Base-by-base conservation (phyloP, 1,140 invertebrate species). In the Episyrphus balteatus region DNA sequence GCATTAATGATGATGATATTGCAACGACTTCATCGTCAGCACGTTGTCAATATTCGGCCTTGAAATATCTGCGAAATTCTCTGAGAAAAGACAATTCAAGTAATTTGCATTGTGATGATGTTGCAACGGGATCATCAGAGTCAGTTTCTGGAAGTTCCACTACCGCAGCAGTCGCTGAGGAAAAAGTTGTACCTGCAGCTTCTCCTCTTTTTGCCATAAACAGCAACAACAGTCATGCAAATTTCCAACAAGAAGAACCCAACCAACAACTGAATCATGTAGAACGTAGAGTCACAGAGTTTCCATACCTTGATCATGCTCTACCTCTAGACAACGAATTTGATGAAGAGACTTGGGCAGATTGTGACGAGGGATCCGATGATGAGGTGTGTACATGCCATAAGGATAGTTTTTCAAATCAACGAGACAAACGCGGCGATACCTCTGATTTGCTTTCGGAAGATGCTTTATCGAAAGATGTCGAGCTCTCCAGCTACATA, bases 381-480 rank as follows among this genome's bases (percentile, higher is more conserved):
- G 66, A 68, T 47, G 66, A 68, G 43, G 55, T 68, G 26, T 68
- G 66, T 34, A 68, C 66, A 11, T 68, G 66, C 39, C 59, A 58
- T 49, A 62, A 62, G 34, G 54, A 56, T 38, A 12, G 33, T 30
- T 40, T 17, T 34, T 6, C 40, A n/a, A 11, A 9, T 31, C 13
- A 15, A 6, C 7, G 26, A 21, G 13, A 30, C 8, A 31, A 42
- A 5, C 31, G 17, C 30, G 41, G 42, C 8, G 49, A 36, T 21
- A 41, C 30, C 8, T 17, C 40, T 30, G 34, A 41, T 21, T 19
- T 50, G 19, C 47, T 46, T 14, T 32, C 34, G 43, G 46, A 47
- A 37, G 41, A 36, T 26, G 30, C 49, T 13, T 31, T 46, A 33
- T 47, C 42, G 11, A 51, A 49, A 30, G 55, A 56, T 49, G 50